phyloP scores from a whole-genome alignment of 2,888 invertebrate species.

The Caenorhabditis afra region DNA sequence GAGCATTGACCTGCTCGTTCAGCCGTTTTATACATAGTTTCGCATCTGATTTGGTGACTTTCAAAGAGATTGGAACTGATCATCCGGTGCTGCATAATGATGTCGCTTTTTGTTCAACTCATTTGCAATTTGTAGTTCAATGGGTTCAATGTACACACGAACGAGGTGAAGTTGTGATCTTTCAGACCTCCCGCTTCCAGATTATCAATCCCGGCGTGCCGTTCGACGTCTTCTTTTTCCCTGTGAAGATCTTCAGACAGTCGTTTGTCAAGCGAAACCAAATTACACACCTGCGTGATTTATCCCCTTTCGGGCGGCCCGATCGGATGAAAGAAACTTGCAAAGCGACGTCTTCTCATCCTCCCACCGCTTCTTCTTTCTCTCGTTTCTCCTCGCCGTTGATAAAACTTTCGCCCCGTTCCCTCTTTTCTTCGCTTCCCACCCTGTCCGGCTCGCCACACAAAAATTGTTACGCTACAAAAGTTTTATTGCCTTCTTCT shows the following conservation, averaged over 20 bases:
- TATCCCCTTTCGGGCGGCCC: slow-evolving; percentile 31
- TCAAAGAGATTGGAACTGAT: no score
- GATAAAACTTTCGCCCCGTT: neutral
- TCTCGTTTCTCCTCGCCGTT: neutral
- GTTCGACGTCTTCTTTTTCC: neutral
- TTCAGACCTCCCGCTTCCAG: no score
- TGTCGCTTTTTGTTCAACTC: no score
- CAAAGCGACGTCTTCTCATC: slow-evolving; percentile 24
- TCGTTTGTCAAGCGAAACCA: slow-evolving; percentile 55
- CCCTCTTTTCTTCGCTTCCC: neutral
- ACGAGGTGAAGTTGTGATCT: no score
- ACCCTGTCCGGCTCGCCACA: slow-evolving; percentile 3
- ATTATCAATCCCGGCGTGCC: no score
- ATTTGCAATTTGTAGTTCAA: no score
- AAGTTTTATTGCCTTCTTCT: slow-evolving; percentile 36
- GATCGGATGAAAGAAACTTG: slow-evolving; percentile 38
- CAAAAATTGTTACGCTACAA: slow-evolving; percentile 38
- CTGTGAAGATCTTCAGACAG: slow-evolving; percentile 14
- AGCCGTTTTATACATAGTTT: no score
- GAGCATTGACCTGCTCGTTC: no score
- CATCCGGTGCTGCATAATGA: no score
- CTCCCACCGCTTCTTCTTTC: slow-evolving; percentile 3
- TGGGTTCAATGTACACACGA: no score
- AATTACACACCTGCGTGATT: slow-evolving; percentile 56
- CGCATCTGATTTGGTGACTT: no score